A percentile compares a stretch with the other conserved stretches of the same genome.
phyloP scores from a whole-genome alignment of 2,888 invertebrate genomes.

The Myopa testacea region DNA sequence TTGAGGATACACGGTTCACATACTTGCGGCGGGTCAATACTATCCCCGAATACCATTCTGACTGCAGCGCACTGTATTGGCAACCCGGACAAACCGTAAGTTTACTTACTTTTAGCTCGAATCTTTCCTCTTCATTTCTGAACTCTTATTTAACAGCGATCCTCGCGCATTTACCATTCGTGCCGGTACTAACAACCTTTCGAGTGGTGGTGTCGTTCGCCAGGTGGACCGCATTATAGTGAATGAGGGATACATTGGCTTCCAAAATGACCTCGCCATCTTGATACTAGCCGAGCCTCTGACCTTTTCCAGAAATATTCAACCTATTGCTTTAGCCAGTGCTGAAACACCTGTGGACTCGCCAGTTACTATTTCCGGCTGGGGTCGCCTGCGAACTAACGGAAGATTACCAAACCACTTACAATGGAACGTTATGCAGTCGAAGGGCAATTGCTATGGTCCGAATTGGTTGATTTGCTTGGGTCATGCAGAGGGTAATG shows the following conservation, averaged over 20 bases:
- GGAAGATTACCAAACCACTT: slow-evolving; percentile 53
- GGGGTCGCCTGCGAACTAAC: slow-evolving; percentile 51
- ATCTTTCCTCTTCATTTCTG: neutral
- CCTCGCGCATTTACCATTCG: neutral
- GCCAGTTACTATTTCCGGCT: slow-evolving; percentile 55
- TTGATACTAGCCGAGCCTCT: slow-evolving; percentile 50
- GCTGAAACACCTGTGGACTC: slow-evolving; percentile 49
- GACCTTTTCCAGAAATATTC: slow-evolving; percentile 50
- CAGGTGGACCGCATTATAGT: slow-evolving; percentile 46
- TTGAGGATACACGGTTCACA: slow-evolving; percentile 32
- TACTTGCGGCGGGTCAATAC: slow-evolving; percentile 38
- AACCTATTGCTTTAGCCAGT: slow-evolving; percentile 52
- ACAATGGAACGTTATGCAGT: slow-evolving; percentile 54
- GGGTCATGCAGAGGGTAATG: slow-evolving; percentile 52
- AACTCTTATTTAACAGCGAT: neutral
- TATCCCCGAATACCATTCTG: slow-evolving; percentile 29
- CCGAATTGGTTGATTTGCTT: slow-evolving; percentile 52
- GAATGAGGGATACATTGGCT: slow-evolving; percentile 55
- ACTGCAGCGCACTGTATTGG: slow-evolving; percentile 41
- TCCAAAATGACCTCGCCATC: slow-evolving; percentile 55
- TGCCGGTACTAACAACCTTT: neutral
- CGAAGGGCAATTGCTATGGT: slow-evolving; percentile 45
- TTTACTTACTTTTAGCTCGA: neutral
- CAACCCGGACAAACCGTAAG: neutral
- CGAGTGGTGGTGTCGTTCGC: slow-evolving; percentile 54